Percentiles rank a stretch among this genome's conserved stretches.
Evolutionary conservation across 2,888 invertebrate genomes (phyloP).

Genomic region (Napeogenes inachia): DNA sequence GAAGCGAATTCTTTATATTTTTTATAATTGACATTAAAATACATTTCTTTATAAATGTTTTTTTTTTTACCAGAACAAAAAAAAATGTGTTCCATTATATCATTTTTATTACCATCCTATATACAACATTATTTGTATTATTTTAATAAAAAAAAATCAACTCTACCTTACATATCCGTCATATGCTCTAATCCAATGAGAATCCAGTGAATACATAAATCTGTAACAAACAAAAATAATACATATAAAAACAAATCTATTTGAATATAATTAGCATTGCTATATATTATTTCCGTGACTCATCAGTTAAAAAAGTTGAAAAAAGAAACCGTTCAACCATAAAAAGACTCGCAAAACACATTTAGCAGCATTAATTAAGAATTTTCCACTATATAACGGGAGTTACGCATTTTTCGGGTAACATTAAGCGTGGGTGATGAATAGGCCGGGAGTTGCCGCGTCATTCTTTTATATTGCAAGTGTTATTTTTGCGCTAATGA

Average conservation of each 20-base stretch:
- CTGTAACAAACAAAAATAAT: constrained; percentile 45
- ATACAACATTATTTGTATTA: neutral
- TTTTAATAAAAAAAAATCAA: neutral
- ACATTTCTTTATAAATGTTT: neutral
- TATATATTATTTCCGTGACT: neutral
- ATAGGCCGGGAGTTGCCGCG: constrained; percentile 46
- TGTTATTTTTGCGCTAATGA: constrained; percentile 69
- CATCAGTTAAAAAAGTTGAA: neutral
- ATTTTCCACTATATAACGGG: constrained; percentile 4
- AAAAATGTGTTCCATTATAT: no score
- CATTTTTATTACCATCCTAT: no score
- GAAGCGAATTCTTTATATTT: constrained; percentile 9
- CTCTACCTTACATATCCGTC: constrained; percentile 54
- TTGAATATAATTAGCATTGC: neutral
- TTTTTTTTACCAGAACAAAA: no score
- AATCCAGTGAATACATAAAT: constrained; percentile 38
- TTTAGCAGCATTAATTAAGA: constrained; percentile 7
- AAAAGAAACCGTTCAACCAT: neutral
- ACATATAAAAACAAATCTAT: neutral
- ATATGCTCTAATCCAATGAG: constrained; percentile 20
- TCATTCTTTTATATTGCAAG: constrained; percentile 71
- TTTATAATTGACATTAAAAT: neutral
- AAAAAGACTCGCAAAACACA: constrained; percentile 2
- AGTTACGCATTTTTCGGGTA: constrained; percentile 15
- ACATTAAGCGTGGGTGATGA: constrained; percentile 39